Conservation (phyloP, 2,888 invertebrate species). For the Mythimna albipuncta region DNA sequence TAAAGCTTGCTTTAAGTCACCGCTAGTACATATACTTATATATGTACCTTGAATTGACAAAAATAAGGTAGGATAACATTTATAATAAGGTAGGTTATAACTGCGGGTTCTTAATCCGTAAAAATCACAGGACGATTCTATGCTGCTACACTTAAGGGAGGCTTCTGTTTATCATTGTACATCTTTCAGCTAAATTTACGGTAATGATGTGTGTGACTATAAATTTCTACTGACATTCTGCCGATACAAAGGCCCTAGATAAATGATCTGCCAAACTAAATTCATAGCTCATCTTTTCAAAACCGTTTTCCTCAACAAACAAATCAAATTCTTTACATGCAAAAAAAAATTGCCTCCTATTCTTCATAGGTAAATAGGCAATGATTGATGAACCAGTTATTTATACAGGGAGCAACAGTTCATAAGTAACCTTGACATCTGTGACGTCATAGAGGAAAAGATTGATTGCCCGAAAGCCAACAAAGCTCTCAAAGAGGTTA, state of each 20-base stretch:
- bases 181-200: background rate
- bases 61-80: too few relatives aligned
- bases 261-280: constrained; percentile 14
- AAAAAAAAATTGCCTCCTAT: constrained; percentile 33
- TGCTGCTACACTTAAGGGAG: background rate
- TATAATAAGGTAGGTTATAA: background rate
- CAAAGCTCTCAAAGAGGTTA: constrained; percentile 62
- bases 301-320: constrained; percentile 15
- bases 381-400: constrained; percentile 62
- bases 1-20: too few relatives aligned
- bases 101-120: background rate
- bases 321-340: constrained; percentile 31
- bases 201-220: background rate
- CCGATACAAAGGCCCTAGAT: background rate
- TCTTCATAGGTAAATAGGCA: constrained; percentile 46
- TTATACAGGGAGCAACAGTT: constrained; percentile 54
- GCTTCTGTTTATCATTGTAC: background rate
- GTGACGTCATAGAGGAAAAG: constrained; percentile 74
- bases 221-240: background rate
- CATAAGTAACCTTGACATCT: constrained; percentile 77
- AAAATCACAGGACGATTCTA: background rate
- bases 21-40: too few relatives aligned
- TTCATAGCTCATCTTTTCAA: constrained; percentile 10
- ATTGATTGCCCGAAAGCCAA: constrained; percentile 72
- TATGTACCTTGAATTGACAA: too few relatives aligned